phyloP scores from a whole-genome alignment of 1,140 invertebrate species.

The Cotesia vestalis region DNA sequence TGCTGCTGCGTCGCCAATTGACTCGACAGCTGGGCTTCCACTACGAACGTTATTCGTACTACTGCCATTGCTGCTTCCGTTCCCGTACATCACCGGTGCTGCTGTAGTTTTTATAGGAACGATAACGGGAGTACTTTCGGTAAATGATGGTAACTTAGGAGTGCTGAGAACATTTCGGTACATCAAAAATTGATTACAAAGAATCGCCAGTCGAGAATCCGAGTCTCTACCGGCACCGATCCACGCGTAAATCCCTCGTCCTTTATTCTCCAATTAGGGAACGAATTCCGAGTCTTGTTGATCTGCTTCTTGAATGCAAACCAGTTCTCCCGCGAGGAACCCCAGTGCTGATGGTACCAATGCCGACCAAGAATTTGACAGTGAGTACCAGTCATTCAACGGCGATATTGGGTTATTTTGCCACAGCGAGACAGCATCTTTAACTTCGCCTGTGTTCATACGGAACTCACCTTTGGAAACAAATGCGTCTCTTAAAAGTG shows the following conservation, averaged over 20 bases:
- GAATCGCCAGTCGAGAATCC: constrained; percentile 77
- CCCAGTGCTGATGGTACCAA: constrained; percentile 83
- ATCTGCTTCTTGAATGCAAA: constrained; percentile 56
- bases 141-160: constrained; percentile 38
- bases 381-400: constrained; percentile 80
- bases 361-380: constrained; percentile 79
- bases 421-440: constrained; percentile 81
- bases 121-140: constrained; percentile 46
- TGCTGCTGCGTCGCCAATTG: constrained; percentile 47
- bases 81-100: constrained; percentile 37
- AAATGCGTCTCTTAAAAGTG: constrained; percentile 82
- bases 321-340: constrained; percentile 86
- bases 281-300: constrained; percentile 87
- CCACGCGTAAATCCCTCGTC: constrained; percentile 81
- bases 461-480: constrained; percentile 84
- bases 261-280: constrained; percentile 92
- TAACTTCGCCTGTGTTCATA: constrained; percentile 77
- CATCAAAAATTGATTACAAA: constrained; percentile 70
- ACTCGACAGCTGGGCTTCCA: constrained; percentile 51
- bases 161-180: constrained; percentile 55
- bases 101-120: constrained; percentile 31
- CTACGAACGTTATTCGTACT: constrained; percentile 32
- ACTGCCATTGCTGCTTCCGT: constrained; percentile 37
- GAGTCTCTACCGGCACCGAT: constrained; percentile 93
- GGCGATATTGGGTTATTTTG: constrained; percentile 82